phyloP scores from a whole-genome alignment of 2,888 invertebrate genomes.

The Carabus problematicus region DNA sequence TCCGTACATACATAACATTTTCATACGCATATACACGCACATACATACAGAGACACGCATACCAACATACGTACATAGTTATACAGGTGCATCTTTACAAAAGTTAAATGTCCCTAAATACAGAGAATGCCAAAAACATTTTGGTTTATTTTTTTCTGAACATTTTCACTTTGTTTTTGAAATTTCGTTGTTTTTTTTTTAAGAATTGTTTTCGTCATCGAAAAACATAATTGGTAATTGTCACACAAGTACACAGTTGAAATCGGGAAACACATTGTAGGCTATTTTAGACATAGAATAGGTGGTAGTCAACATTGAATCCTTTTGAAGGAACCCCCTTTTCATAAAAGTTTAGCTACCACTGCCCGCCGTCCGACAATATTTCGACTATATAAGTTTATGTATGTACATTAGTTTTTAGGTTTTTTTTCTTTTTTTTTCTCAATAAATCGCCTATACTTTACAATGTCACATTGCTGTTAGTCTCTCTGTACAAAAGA shows the following conservation, averaged over 20 bases:
- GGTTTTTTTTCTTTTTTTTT: no score
- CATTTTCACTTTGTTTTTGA: slow-evolving; percentile 16
- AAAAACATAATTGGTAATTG: slow-evolving; percentile 31
- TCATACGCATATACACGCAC: neutral
- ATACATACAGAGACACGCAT: slow-evolving; percentile 8
- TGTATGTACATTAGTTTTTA: slow-evolving; percentile 18
- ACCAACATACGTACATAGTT: slow-evolving; percentile 17
- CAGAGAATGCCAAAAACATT: slow-evolving; percentile 19
- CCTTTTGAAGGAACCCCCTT: slow-evolving; percentile 34
- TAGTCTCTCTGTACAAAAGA: slow-evolving; percentile 56
- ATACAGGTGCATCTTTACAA: slow-evolving; percentile 39
- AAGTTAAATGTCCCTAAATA: slow-evolving; percentile 34
- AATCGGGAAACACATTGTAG: slow-evolving; percentile 32
- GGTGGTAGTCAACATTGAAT: slow-evolving; percentile 37
- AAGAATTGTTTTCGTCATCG: slow-evolving; percentile 31
- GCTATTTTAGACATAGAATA: slow-evolving; percentile 34
- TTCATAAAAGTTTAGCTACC: slow-evolving; percentile 37
- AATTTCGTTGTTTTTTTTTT: slow-evolving; percentile 40
- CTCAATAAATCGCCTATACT: slow-evolving; percentile 34
- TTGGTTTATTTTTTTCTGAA: slow-evolving; percentile 9
- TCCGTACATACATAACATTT: neutral
- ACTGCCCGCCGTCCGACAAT: slow-evolving; percentile 27
- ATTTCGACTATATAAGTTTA: slow-evolving; percentile 25
- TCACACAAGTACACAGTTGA: slow-evolving; percentile 40
- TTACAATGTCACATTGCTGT: slow-evolving; percentile 35